Conservation (phyloP, 1,140 invertebrate genomes). For the Caenorhabditis briggsae region DNA sequence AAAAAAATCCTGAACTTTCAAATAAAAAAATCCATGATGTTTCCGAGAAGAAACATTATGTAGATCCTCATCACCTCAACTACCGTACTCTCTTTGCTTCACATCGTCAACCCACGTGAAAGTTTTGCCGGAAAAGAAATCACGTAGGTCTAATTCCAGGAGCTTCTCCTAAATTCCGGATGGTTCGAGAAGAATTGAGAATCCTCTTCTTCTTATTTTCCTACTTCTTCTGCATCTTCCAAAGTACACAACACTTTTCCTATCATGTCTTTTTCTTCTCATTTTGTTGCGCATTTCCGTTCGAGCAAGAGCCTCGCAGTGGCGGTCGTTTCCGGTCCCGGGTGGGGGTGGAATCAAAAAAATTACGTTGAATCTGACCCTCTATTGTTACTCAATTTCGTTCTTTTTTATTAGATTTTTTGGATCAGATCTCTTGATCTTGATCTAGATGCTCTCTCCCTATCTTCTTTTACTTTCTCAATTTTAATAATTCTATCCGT, state of each 20-base stretch:
- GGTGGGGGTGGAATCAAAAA: constrained; percentile 42
- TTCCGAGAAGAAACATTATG: too few relatives aligned
- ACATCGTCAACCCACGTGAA: too few relatives aligned
- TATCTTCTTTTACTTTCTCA: not conserved
- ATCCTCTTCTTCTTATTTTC: not conserved
- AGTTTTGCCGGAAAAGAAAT: not conserved
- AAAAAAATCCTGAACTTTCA: too few relatives aligned
- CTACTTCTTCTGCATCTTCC: not conserved
- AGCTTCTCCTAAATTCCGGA: not conserved
- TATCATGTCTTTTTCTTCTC: constrained; percentile 18
- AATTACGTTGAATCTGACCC: not conserved
- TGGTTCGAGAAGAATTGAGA: constrained; percentile 31
- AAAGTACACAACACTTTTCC: constrained; percentile 12
- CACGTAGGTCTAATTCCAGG: not conserved
- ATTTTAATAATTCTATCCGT: constrained; percentile 18
- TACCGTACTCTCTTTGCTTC: too few relatives aligned
- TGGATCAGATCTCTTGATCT: not conserved
- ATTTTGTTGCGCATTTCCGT: constrained; percentile 48
- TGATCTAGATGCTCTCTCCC: constrained; percentile 25
- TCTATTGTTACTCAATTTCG: too few relatives aligned
- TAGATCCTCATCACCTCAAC: too few relatives aligned
- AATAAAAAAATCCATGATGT: too few relatives aligned
- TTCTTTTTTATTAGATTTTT: too few relatives aligned
- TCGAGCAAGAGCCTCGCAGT: constrained; percentile 21
- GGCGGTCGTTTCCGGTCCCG: constrained; percentile 3